Conservation (phyloP, 2,797 vertebrate species). For the Helarctos malayanus region DNA sequence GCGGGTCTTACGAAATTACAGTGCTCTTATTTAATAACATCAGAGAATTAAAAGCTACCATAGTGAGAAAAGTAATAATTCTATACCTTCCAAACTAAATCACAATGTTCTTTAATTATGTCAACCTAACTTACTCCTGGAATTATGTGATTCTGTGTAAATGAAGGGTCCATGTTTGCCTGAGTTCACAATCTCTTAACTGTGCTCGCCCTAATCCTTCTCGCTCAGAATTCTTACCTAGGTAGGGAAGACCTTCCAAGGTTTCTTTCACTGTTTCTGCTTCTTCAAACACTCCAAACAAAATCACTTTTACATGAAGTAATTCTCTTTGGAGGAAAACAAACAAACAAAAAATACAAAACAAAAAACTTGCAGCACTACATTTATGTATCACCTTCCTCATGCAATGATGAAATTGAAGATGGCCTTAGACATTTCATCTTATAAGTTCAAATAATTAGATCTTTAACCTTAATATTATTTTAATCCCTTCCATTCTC, state of each 20-base stretch:
- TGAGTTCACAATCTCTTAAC: not conserved
- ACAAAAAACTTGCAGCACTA: not conserved
- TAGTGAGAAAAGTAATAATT: not conserved
- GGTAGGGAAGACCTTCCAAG: not conserved
- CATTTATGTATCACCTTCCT: not conserved
- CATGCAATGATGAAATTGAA: slow-evolving; percentile 52
- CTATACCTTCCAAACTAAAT: not conserved
- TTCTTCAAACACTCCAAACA: not conserved
- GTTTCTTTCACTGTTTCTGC: not conserved
- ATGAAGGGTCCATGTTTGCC: not conserved
- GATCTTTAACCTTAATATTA: slow-evolving; percentile 13
- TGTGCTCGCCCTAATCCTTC: not conserved
- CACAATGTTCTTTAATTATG: not conserved
- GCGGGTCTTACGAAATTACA: not conserved
- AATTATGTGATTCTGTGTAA: not conserved
- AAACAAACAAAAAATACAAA: not conserved
- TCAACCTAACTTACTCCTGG: not conserved
- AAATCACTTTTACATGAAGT: not conserved
- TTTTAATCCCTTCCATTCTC: not conserved
- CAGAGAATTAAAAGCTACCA: not conserved
- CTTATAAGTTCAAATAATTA: slow-evolving; percentile 32
- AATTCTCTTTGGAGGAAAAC: slow-evolving; percentile 17
- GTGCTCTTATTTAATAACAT: not conserved
- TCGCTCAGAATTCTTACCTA: not conserved
- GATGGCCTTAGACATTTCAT: not conserved